These are phyloP conservation scores for Hydrocynus forskahlii DNA, from an alignment of 2,797 vertebrate species.

Conservation along the genomic window DNA sequence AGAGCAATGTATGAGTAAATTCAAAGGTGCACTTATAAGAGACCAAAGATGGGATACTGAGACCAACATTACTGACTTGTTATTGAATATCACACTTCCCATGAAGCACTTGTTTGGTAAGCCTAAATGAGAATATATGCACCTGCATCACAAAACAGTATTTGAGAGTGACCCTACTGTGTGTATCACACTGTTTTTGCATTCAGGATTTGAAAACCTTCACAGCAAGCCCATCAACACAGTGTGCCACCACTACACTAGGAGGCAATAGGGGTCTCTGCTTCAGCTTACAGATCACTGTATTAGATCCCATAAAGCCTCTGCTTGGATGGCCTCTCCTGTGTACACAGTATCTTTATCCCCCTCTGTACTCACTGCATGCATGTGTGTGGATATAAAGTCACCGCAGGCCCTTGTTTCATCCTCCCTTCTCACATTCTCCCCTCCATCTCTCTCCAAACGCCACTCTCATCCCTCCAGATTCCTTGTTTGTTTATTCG, in stretches of 20 bases:
- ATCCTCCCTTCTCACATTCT: not conserved
- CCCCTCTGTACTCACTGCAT: conserved; percentile 14
- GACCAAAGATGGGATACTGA: not conserved
- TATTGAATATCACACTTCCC: not conserved
- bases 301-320: conserved; percentile 59
- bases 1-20: not conserved
- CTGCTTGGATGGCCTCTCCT: conserved; percentile 58
- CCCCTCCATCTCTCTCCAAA: conserved; percentile 52
- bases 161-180: not conserved
- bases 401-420: conserved; percentile 35
- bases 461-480: conserved; percentile 25
- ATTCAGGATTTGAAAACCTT: conserved; percentile 49
- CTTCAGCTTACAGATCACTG: conserved; percentile 36
- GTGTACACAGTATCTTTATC: conserved; percentile 54
- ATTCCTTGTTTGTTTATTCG: conserved; percentile 66
- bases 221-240: conserved; percentile 52
- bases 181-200: conserved; percentile 42
- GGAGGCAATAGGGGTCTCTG: conserved; percentile 18
- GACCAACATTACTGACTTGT: not conserved
- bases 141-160: not conserved
- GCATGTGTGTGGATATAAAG: conserved; percentile 17
- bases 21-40: not conserved
- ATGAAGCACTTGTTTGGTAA: not conserved
- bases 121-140: conserved; percentile 3
- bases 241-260: conserved; percentile 7